Base-by-base conservation (phyloP, 2,113 vertebrate genomes). In the Caretta caretta region DNA sequence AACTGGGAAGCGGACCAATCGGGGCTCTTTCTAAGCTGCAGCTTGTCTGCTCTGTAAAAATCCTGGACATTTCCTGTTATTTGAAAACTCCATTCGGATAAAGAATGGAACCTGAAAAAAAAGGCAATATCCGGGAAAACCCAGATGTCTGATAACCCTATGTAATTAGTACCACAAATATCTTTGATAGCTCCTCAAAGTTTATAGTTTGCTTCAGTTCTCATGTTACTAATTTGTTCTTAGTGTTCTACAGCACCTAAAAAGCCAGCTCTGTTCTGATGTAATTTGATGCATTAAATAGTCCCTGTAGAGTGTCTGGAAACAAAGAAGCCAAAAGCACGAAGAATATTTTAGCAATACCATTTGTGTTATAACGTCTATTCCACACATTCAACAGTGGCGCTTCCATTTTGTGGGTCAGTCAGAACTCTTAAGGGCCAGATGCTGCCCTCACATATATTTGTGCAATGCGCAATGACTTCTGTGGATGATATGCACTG, bases 251-350 rank as follows among this genome's bases (percentile, higher is more conserved):
- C 7, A 76, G 89, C n/a, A 87, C 42, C 88, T 92, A 25, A 88
- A 88, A 92, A 92, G 62, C 8, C 0, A 62, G 42, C 62, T 48
- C 5, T 16, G 83, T 50, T 79, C 31, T 8, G 46, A 83, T 80
- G 87, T 25, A 46, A n/a, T 69, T 16, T 69, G 14, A 69, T n/a
- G 62, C 62, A 62, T 62, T 35, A 62, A 59, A 29, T 59, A 59
- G 57, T 59, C 27, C 27, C 12, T 65, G 10, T 81, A 90, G 56
- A 75, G 59, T 76, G 85, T 65, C 90, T 90, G 89, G 54, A 92
- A 96, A 94, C 65, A 95, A 94, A 86, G 84, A 93, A 83, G 79
- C 46, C 42, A 5, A 48, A 87, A 72, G 78, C 85, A 88, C 42
- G 86, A 62, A 31, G 91, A 69, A 54, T 62, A 42, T 22, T 65